Conservation (phyloP, 2,888 invertebrate genomes). For the Girardia tigrina region DNA sequence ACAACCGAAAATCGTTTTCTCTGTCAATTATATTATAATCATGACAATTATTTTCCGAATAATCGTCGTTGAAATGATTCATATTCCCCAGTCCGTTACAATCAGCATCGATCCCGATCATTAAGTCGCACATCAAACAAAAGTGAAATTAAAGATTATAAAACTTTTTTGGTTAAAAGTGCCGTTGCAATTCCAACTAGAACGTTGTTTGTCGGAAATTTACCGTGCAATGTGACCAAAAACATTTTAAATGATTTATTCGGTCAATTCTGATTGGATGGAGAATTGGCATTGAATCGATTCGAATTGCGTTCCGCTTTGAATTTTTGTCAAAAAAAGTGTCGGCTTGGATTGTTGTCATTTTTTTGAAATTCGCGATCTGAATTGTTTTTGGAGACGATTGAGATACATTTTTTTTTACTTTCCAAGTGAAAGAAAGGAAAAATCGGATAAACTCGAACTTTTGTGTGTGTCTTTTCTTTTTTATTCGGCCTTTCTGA, state of each 20-base stretch:
- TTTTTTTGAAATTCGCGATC: too few species aligned
- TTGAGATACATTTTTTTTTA: too few species aligned
- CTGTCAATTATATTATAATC: slow-evolving; percentile 23
- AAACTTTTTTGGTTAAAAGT: slow-evolving; percentile 53
- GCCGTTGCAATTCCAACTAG: slow-evolving; percentile 87
- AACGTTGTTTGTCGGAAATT: slow-evolving; percentile 89
- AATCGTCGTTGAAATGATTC: slow-evolving; percentile 12
- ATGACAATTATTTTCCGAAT: slow-evolving; percentile 1
- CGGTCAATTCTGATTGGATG: slow-evolving; percentile 81
- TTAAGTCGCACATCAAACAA: slow-evolving; percentile 9
- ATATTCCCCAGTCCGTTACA: background rate
- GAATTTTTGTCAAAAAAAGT: too few species aligned
- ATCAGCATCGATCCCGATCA: background rate
- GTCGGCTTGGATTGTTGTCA: too few species aligned
- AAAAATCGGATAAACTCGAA: too few species aligned
- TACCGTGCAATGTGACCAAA: slow-evolving; percentile 87
- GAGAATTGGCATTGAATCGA: too few species aligned
- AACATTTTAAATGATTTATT: slow-evolving; percentile 72
- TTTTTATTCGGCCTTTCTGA: too few species aligned
- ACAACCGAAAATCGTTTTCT: too few species aligned
- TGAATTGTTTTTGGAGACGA: too few species aligned
- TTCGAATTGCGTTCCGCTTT: too few species aligned
- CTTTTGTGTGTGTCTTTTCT: too few species aligned
- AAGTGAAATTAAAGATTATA: background rate
- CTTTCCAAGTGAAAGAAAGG: too few species aligned